A percentile compares a stretch with the other conserved stretches of the same genome.
Conservation (phyloP, 2,797 vertebrate species). For the Microcaecilia unicolor region DNA sequence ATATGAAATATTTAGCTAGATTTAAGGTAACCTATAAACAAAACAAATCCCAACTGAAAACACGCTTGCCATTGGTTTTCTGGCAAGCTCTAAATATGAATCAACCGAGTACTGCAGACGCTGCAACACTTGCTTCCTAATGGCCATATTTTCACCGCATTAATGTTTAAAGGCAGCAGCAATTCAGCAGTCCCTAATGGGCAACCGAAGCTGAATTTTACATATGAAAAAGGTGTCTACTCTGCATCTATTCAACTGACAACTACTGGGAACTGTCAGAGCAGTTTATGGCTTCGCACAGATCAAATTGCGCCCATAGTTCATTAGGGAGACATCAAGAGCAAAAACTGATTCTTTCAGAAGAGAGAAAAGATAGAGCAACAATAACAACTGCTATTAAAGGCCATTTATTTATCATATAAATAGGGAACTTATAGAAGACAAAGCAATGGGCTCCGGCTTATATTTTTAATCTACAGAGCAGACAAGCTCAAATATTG, state of each 20-base stretch:
- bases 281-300: not conserved
- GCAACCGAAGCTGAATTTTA: constrained; percentile 5
- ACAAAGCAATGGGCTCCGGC: no score
- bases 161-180: constrained; percentile 5
- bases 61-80: not conserved
- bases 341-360: not conserved
- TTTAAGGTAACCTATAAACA: not conserved
- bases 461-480: not conserved
- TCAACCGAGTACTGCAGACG: not conserved
- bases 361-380: not conserved
- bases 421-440: no score
- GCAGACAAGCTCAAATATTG: not conserved
- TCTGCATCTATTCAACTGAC: constrained; percentile 2
- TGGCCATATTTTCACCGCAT: constrained; percentile 14
- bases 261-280: not conserved
- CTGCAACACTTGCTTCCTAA: constrained; percentile 7
- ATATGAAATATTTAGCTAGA: not conserved
- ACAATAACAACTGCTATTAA: no score
- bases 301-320: not conserved
- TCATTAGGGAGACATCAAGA: not conserved
- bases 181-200: constrained; percentile 13
- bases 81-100: not conserved
- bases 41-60: not conserved
- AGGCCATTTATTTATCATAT: no score
- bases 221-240: constrained; percentile 9